Conservation (phyloP, 35 echinoderm and acorn worm genomes). For the Eucidaris tribuloides region DNA sequence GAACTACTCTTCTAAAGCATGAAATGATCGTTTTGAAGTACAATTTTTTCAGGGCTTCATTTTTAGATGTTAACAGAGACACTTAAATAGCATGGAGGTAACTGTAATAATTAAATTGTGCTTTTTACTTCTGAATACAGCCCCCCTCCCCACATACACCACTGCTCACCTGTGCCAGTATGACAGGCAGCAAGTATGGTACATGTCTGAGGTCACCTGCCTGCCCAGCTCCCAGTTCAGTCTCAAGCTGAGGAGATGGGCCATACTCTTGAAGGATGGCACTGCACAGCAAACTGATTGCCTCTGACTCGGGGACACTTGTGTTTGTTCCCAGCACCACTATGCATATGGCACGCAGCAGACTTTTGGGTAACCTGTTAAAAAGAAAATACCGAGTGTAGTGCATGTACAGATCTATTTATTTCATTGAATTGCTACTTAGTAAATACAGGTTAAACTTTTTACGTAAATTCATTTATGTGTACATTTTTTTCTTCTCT, state of each 20-base stretch:
- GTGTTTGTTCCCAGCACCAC: constrained; percentile 24
- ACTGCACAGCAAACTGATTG: constrained; percentile 29
- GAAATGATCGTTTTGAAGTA: no score
- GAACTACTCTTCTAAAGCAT: no score
- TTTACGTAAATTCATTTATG: no score
- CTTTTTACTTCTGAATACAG: background rate
- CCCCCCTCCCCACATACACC: background rate
- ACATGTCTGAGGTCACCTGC: constrained; percentile 38
- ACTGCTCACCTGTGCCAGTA: constrained; percentile 52
- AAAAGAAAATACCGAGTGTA: background rate
- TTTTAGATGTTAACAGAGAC: no score
- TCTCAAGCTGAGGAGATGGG: constrained; percentile 26
- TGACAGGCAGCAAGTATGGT: constrained; percentile 60
- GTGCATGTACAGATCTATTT: no score
- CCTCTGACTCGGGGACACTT: background rate
- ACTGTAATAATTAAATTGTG: no score
- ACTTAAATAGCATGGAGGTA: no score
- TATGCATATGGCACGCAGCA: constrained; percentile 28
- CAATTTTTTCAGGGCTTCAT: no score
- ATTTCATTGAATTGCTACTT: no score
- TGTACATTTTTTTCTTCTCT: no score
- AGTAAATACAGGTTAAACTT: no score
- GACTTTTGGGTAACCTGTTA: constrained; percentile 33
- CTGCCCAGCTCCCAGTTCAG: constrained; percentile 29
- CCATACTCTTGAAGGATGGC: constrained; percentile 63